Percentiles rank a stretch among this genome's conserved stretches.
These are phyloP conservation scores for Dipodomys stephensi DNA, from an alignment of 2,113 vertebrate genomes.

Conservation along the genomic window DNA sequence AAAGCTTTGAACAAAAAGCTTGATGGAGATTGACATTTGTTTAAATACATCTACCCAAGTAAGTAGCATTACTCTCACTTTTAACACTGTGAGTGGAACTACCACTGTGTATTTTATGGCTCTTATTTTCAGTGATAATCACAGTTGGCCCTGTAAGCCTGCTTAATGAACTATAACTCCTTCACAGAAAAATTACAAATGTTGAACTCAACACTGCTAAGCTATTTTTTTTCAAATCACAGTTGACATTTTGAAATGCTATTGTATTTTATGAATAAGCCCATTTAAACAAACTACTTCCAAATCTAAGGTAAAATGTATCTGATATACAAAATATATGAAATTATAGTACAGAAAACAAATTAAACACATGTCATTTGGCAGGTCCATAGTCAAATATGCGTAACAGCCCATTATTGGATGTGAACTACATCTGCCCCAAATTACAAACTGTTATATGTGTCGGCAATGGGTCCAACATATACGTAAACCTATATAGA, in stretches of 20 bases:
- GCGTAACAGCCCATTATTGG: neutral
- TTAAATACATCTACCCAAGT: slow-evolving; percentile 40
- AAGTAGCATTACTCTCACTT: slow-evolving; percentile 14
- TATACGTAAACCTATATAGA: too few species aligned
- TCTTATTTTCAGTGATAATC: neutral
- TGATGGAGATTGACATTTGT: slow-evolving; percentile 20
- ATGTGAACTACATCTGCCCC: neutral
- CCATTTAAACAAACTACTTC: slow-evolving; percentile 51
- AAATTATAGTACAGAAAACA: slow-evolving; percentile 28
- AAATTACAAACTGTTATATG: neutral
- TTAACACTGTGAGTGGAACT: neutral
- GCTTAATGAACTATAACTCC: slow-evolving; percentile 84
- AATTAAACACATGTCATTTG: neutral
- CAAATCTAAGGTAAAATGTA: neutral
- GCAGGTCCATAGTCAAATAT: neutral
- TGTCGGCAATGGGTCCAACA: neutral
- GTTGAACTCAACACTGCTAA: slow-evolving; percentile 48
- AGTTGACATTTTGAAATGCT: slow-evolving; percentile 57
- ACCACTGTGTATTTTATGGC: slow-evolving; percentile 38
- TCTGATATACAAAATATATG: slow-evolving; percentile 7
- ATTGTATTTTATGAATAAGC: slow-evolving; percentile 52
- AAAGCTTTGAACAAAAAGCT: slow-evolving; percentile 22
- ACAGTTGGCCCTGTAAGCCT: slow-evolving; percentile 79
- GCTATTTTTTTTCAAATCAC: slow-evolving; percentile 24
- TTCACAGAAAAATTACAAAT: slow-evolving; percentile 73